phyloP scores from a whole-genome alignment of 1,140 invertebrate species.

The Drosophila takahashii region DNA sequence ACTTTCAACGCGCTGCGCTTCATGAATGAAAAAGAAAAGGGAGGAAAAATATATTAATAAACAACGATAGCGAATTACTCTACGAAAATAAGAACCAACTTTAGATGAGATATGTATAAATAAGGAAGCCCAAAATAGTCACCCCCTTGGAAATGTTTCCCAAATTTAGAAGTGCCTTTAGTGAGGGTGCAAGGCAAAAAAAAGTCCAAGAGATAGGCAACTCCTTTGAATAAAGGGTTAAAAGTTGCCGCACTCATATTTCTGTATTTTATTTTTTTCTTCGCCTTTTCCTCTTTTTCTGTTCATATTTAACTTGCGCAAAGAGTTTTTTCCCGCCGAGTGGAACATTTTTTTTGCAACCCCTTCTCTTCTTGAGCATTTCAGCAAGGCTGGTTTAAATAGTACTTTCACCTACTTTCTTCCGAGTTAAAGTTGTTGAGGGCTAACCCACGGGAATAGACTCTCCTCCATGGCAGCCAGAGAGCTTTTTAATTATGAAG shows the following conservation, averaged over 20 bases:
- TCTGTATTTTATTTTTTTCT: slow-evolving; percentile 16
- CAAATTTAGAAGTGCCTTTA: slow-evolving; percentile 20
- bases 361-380: slow-evolving; percentile 32
- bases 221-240: slow-evolving; percentile 63
- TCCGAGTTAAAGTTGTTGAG: slow-evolving; percentile 60
- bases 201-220: slow-evolving; percentile 50
- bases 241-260: slow-evolving; percentile 62
- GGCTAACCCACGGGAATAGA: slow-evolving; percentile 34
- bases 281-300: slow-evolving; percentile 14
- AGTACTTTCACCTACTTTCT: slow-evolving; percentile 74
- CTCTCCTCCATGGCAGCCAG: slow-evolving; percentile 13
- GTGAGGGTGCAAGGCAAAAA: slow-evolving; percentile 15
- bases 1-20: slow-evolving; percentile 58
- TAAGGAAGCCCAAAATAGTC: background rate
- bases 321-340: slow-evolving; percentile 23
- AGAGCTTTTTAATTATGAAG: slow-evolving; percentile 51
- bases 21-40: slow-evolving; percentile 29
- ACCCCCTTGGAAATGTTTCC: slow-evolving; percentile 1
- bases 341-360: slow-evolving; percentile 19
- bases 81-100: slow-evolving; percentile 4
- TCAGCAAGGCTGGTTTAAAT: slow-evolving; percentile 70
- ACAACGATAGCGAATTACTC: slow-evolving; percentile 12
- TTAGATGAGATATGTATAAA: slow-evolving; percentile 6
- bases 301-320: slow-evolving; percentile 54
- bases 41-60: slow-evolving; percentile 2